Evolutionary conservation across 2,888 invertebrate species (phyloP), one percentile per base, ranked within the genome.

Genomic region (Girardia tigrina): DNA sequence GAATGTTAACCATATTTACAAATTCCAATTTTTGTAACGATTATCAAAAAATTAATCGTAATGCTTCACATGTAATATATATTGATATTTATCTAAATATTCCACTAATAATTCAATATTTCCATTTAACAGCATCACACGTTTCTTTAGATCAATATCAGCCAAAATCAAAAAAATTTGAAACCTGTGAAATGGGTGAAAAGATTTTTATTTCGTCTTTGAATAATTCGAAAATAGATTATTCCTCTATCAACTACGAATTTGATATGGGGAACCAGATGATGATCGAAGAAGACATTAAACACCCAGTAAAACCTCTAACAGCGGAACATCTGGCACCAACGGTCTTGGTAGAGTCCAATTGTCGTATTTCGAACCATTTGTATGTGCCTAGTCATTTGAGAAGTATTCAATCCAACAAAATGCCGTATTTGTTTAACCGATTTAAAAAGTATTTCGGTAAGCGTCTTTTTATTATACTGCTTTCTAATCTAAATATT

Each of bases 111-210:
- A n/a, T n/a, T n/a, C n/a, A n/a, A n/a, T n/a, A n/a, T n/a, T n/a
- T n/a, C n/a, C n/a, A n/a, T n/a, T n/a, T n/a, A n/a, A n/a, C n/a
- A n/a, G n/a, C n/a, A n/a, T n/a, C n/a, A n/a, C n/a, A n/a, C n/a
- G n/a, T n/a, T n/a, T n/a, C n/a, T n/a, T n/a, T n/a, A 4, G 56
- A 56, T 8, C n/a, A 56, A 56, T 56, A 56, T 56, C 56, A 56
- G n/a, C 56, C 56, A 56, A n/a, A 20, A 20, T 16, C 56, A 6
- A 56, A 56, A 23, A 56, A 56, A 56, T 56, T 56, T 56, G 56
- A 56, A 56, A 8, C 56, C 56, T 20, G 56, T 56, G 56, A 56
- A 56, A 56, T 56, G 56, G 56, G 56, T 8, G 56, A 56, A 56
- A 56, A 2, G n/a, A 56, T 56, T 56, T n/a, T 56, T 16, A n/a